These are phyloP conservation scores for Spilarctia lutea DNA, from an alignment of 2,888 invertebrate genomes.

Conservation along the genomic window DNA sequence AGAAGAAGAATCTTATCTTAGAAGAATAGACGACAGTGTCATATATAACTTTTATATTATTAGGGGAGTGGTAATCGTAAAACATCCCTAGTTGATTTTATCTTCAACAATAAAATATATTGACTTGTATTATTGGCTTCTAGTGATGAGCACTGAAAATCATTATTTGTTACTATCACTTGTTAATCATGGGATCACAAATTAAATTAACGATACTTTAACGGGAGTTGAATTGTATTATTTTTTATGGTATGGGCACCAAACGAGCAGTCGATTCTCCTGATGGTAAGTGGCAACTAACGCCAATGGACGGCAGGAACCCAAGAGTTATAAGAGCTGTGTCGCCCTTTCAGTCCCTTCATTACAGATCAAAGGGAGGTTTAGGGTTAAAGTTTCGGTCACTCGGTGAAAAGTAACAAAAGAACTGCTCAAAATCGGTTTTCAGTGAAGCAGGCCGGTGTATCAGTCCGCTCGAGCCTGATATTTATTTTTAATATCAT, in stretches of 20 bases:
- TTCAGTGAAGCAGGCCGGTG: too few relatives aligned
- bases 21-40: conserved; percentile 45
- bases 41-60: conserved; percentile 74
- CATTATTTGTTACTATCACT: conserved; percentile 40
- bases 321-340: too few relatives aligned
- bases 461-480: too few relatives aligned
- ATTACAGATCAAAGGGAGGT: too few relatives aligned
- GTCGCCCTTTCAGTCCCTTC: too few relatives aligned
- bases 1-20: neutral
- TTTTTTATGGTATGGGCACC: neutral
- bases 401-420: too few relatives aligned
- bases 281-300: too few relatives aligned
- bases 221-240: conserved; percentile 12
- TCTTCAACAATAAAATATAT: conserved; percentile 83
- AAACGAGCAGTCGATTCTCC: neutral
- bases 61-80: conserved; percentile 82
- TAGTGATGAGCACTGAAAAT: conserved; percentile 60
- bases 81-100: conserved; percentile 81
- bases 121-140: conserved; percentile 68
- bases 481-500: too few relatives aligned
- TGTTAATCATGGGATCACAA: conserved; percentile 19
- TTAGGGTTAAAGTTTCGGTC: too few relatives aligned
- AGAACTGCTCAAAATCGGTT: neutral
- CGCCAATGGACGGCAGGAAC: too few relatives aligned
- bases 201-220: conserved; percentile 17